Evolutionary conservation across 2,888 invertebrate genomes (phyloP).

Genomic region (Timema cristinae): DNA sequence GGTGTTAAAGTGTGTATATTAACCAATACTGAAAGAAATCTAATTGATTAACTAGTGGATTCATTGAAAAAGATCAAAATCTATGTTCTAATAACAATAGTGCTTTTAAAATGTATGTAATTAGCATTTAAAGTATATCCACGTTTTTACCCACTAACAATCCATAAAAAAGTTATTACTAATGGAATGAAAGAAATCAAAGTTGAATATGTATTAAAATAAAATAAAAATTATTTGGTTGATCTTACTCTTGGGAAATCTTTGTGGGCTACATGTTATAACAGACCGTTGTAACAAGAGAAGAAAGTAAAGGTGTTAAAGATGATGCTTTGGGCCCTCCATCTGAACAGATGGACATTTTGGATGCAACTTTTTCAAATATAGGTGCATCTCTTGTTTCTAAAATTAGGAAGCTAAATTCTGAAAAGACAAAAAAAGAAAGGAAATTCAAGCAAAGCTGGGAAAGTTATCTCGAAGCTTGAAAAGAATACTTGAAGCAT

Average conservation of each 20-base stretch:
- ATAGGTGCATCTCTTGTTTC: not conserved
- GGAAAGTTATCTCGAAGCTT: not conserved
- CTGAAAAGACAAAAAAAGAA: not conserved
- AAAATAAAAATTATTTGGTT: too few relatives aligned
- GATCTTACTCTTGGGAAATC: too few relatives aligned
- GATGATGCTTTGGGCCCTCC: too few relatives aligned
- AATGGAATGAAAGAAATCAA: not conserved
- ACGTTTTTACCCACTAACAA: not conserved
- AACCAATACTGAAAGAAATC: not conserved
- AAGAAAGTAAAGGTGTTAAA: too few relatives aligned
- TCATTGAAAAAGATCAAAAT: not conserved
- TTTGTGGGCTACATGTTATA: too few relatives aligned
- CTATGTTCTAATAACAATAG: not conserved
- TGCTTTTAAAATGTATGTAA: not conserved
- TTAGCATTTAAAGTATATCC: not conserved
- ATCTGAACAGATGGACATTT: not conserved
- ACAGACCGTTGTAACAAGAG: too few relatives aligned
- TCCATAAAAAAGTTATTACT: constrained; percentile 1
- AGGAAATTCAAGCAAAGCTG: not conserved
- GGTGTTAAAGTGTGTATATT: too few relatives aligned
- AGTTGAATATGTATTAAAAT: too few relatives aligned
- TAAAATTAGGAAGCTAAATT: not conserved
- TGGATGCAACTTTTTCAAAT: not conserved
- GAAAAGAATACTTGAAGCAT: not conserved
- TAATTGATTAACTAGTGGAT: not conserved